Evolutionary conservation across 23 tunicate genomes (phyloP), one percentile per base, ranked within the genome.

Genomic region (Oikopleura vanhoeffeni): DNA sequence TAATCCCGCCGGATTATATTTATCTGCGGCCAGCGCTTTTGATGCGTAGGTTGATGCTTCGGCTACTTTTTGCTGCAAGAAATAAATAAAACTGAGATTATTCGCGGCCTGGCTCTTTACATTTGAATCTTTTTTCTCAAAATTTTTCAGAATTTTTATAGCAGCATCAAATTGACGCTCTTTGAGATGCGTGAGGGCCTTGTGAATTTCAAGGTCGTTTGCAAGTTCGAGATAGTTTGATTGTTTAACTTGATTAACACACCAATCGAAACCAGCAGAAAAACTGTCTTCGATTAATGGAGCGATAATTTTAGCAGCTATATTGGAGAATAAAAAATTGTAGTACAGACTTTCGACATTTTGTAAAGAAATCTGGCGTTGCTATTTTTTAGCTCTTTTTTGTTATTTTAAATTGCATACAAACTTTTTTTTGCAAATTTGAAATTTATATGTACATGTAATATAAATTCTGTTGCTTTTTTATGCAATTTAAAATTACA

Each of bases 241-340:
- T 8, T 57, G 41, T 83, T 93, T 93, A 40, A 93, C 94, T 86
- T 93, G 98, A 33, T 93, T 92, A 40, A 93, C 87, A 41, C 98
- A 93, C 98, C 98, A 93, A 85, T 93, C 98, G 86, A 93, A 90
- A 0, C 98, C 98, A 57, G 87, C 91, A 40, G 94, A 85, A 67
- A 93, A 93, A 0, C 88, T 67, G 40, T 88, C 94, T 49, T 49
- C 60, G 41, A 93, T 86, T 0, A 87, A 89, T 13, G 94, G 98
- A 30, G 98, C 91, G 3, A 93, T 93, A 18, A 93, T 85, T 86
- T 93, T 93, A 30, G 98, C 94, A 1, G 98, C 98, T n/a, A n/a
- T n/a, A n/a, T n/a, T n/a, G n/a, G n/a, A n/a, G n/a, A n/a, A n/a
- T n/a, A n/a, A n/a, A n/a, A n/a, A n/a, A n/a, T n/a, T n/a, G n/a